A percentile compares a stretch with the other conserved stretches of the same genome.
Conservation (phyloP, 2,888 invertebrate genomes). For the Alcis repandata region DNA sequence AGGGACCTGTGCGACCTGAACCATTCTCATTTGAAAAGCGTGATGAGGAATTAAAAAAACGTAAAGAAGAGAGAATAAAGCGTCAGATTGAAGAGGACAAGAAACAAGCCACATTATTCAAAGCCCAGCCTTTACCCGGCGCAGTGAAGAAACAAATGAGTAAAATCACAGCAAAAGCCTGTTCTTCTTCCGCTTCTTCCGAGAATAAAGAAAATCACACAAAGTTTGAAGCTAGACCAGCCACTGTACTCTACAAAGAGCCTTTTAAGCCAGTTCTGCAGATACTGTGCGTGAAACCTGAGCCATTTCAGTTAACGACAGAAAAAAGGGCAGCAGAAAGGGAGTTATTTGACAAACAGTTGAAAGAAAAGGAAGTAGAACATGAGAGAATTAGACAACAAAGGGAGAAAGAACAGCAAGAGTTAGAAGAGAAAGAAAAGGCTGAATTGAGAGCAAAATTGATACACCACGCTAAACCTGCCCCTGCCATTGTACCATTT, state of each 20-base stretch:
- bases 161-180: conserved; percentile 59
- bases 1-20: conserved; percentile 69
- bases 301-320: conserved; percentile 88
- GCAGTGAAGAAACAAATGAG: conserved; percentile 76
- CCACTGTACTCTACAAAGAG: conserved; percentile 87
- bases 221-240: conserved; percentile 88
- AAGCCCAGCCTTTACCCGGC: conserved; percentile 90
- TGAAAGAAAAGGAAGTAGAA: conserved; percentile 85
- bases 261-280: conserved; percentile 88
- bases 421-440: conserved; percentile 82
- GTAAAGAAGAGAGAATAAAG: conserved; percentile 88
- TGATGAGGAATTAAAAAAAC: conserved; percentile 85
- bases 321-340: conserved; percentile 88
- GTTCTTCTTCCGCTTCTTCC: conserved; percentile 68
- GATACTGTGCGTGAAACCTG: conserved; percentile 73
- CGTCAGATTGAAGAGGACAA: conserved; percentile 86
- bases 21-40: conserved; percentile 91
- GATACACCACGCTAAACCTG: conserved; percentile 88
- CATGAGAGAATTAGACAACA: conserved; percentile 72
- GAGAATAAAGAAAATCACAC: conserved; percentile 78
- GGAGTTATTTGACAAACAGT: conserved; percentile 85
- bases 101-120: conserved; percentile 88
- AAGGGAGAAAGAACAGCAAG: conserved; percentile 69
- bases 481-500: conserved; percentile 82
- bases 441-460: conserved; percentile 84